A percentile compares a stretch with the other conserved stretches of the same genome.
Conservation (phyloP, 1,140 invertebrate species). For the Drosophila equinoxialis region DNA sequence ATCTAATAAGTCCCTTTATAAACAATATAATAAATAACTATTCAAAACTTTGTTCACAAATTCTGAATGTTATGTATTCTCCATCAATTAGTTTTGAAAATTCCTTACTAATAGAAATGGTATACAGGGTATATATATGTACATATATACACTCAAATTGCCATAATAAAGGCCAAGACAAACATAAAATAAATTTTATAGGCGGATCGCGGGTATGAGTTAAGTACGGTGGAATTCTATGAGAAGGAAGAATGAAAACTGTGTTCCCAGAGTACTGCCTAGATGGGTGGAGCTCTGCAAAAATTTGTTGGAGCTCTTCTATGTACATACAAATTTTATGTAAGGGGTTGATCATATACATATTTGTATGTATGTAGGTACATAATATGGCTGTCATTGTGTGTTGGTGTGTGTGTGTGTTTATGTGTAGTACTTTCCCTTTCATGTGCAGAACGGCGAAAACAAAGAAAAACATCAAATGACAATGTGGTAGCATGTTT, state of each 20-base stretch:
- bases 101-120: background rate
- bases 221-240: background rate
- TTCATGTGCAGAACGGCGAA: conserved; percentile 55
- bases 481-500: background rate
- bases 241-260: background rate
- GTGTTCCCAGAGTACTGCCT: background rate
- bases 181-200: background rate
- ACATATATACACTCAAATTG: background rate
- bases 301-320: conserved; percentile 7
- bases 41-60: no score
- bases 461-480: conserved; percentile 55
- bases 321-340: conserved; percentile 9
- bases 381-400: background rate
- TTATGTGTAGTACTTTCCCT: conserved; percentile 60
- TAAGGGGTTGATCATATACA: conserved; percentile 14
- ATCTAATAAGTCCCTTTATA: no score
- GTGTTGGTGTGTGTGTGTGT: conserved; percentile 21
- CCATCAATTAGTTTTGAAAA: background rate
- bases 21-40: no score
- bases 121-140: background rate
- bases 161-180: conserved; percentile 3
- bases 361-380: background rate
- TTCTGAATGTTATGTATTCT: no score
- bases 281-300: conserved; percentile 3
- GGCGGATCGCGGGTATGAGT: background rate